Evolutionary conservation across 2,888 invertebrate species (phyloP).

Genomic region (Cybosia mesomella): DNA sequence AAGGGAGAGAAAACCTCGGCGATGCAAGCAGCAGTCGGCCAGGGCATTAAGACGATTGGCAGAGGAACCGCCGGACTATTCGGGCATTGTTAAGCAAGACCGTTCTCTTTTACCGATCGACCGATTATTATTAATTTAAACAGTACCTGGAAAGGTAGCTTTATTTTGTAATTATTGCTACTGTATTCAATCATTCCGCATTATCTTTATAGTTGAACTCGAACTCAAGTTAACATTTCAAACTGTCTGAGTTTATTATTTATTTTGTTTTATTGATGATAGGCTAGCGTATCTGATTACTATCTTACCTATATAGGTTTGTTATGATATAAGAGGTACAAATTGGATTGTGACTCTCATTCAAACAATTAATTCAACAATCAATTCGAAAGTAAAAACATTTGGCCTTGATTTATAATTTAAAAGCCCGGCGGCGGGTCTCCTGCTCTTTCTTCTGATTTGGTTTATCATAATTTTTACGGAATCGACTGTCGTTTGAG

Average conservation of each 20-base stretch:
- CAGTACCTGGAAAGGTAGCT: neutral
- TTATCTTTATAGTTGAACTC: neutral
- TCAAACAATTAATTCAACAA: too few species aligned
- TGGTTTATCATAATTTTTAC: neutral
- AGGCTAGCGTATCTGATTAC: neutral
- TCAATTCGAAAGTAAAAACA: too few species aligned
- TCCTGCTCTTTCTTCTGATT: neutral
- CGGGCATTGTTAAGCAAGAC: too few species aligned
- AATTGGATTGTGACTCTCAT: neutral
- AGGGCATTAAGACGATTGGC: too few species aligned
- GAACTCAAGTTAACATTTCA: neutral
- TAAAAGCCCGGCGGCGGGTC: too few species aligned
- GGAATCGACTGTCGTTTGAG: neutral
- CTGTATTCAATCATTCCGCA: neutral
- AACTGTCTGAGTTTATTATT: slow-evolving; percentile 8
- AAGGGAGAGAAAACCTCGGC: too few species aligned
- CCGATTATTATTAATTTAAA: too few species aligned
- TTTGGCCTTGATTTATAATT: neutral
- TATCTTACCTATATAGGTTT: neutral
- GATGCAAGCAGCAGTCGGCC: too few species aligned
- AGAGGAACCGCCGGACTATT: too few species aligned
- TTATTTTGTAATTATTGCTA: neutral
- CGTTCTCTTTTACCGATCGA: too few species aligned
- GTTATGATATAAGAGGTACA: neutral
- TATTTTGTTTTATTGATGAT: slow-evolving; percentile 1